phyloP scores from a whole-genome alignment of 2,113 vertebrate species.

The Tupaia tana region DNA sequence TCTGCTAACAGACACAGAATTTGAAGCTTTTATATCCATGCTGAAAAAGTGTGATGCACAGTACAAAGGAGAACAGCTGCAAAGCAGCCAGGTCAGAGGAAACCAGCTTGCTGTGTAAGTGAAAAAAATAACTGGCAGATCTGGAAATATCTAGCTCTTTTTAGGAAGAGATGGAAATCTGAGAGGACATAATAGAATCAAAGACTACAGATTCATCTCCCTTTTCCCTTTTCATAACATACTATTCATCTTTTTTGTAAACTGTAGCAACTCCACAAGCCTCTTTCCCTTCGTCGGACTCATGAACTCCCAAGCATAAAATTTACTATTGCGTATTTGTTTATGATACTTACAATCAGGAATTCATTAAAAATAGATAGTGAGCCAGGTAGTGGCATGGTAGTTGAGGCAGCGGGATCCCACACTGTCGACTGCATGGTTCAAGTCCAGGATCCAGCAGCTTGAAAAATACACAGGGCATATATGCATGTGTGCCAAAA shows the following conservation, averaged over 20 bases:
- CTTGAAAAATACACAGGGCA: no score
- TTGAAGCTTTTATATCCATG: background rate
- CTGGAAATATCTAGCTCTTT: constrained; percentile 28
- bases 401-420: no score
- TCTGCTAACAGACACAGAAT: background rate
- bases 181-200: background rate
- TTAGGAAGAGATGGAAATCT: background rate
- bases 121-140: background rate
- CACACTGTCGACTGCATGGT: no score
- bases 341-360: background rate
- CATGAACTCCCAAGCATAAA: background rate
- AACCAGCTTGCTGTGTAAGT: constrained; percentile 1
- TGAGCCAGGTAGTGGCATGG: no score
- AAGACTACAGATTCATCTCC: background rate
- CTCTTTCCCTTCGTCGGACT: background rate
- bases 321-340: background rate
- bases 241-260: background rate
- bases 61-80: constrained; percentile 5
- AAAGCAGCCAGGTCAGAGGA: constrained; percentile 36
- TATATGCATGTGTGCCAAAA: no score
- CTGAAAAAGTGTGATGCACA: background rate
- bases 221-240: background rate
- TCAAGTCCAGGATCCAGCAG: no score
- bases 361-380: no score
- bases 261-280: background rate